These are phyloP conservation scores for Spisula subtruncata DNA, from an alignment of 2,888 invertebrate species.

Conservation along the genomic window DNA sequence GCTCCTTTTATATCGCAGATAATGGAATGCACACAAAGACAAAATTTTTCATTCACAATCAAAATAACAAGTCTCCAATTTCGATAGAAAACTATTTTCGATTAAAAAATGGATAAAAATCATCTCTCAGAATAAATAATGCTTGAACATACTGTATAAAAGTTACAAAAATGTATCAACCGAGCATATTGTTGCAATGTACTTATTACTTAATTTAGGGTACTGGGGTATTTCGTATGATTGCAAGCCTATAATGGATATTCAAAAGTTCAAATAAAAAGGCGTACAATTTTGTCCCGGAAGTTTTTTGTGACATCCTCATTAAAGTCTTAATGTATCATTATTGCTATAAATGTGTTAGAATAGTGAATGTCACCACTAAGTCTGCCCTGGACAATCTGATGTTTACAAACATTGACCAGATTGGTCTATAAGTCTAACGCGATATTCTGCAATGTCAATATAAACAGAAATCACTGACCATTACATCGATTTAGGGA, in stretches of 20 bases:
- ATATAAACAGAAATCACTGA: too few relatives aligned
- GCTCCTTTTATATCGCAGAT: not conserved
- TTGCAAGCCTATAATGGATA: not conserved
- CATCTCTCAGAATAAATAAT: constrained; percentile 20
- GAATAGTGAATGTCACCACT: not conserved
- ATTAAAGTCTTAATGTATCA: not conserved
- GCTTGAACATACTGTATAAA: constrained; percentile 30
- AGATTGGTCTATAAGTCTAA: too few relatives aligned
- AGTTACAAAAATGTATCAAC: constrained; percentile 23
- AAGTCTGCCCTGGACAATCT: too few relatives aligned
- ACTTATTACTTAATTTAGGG: not conserved
- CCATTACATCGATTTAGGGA: too few relatives aligned
- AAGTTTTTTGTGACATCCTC: constrained; percentile 41
- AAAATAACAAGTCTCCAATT: not conserved
- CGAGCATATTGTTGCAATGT: not conserved
- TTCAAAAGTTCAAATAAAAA: constrained; percentile 37
- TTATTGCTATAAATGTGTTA: constrained; percentile 2
- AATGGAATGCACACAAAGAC: not conserved
- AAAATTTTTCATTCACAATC: not conserved
- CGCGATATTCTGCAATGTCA: too few relatives aligned
- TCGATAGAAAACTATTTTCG: not conserved
- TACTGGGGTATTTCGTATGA: constrained; percentile 27
- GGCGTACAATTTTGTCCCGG: not conserved
- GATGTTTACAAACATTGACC: too few relatives aligned
- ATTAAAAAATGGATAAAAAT: constrained; percentile 11